Base-by-base conservation (phyloP, 2,888 invertebrate species). In the Macropis europaea region DNA sequence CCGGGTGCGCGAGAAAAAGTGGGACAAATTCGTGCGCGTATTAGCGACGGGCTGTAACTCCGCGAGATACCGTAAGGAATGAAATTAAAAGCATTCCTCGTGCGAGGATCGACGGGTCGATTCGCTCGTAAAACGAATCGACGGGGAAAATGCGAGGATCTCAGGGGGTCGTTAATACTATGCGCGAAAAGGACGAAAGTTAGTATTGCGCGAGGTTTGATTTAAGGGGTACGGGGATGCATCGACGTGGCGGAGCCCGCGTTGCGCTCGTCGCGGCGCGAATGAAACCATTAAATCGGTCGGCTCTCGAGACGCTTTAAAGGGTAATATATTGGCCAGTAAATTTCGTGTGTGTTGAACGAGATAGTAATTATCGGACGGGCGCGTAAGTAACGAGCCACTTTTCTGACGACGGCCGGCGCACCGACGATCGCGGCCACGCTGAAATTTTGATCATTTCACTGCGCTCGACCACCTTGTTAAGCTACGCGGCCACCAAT, bases 301-400 rank as follows among this genome's bases (percentile, higher is more conserved):
- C 5, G 59, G 59, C 54, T 50, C 52, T 22, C n/a, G 53, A 19
- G 9, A n/a, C 43, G 53, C 24, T 22, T n/a, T 63, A 72, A 73
- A 60, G 30, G 47, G 53, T 77, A 71, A 81, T 72, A 67, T 81
- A 80, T 76, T 67, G 50, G 26, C 34, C 69, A 40, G 50, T 81
- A 80, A 80, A 80, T 78, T 81, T 71, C 67, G 60, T 70, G 45
- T 30, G 45, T 48, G 67, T 53, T 79, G 67, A 79, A 62, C 64
- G 56, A 54, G 36, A 47, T 73, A 66, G 69, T 78, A 76, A 81
- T 81, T 74, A 81, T 76, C 62, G 52, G 48, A 30, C 43, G 17
- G 24, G 9, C 24, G 24, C 26, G 40, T 56, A 67, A 70, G 64
- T 78, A 81, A 77, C 71, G 68, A 68, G 74, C 57, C 64, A 52